These are phyloP conservation scores for Micropoecilia bifurca DNA, from an alignment of 2,797 vertebrate genomes.

Conservation along the genomic window DNA sequence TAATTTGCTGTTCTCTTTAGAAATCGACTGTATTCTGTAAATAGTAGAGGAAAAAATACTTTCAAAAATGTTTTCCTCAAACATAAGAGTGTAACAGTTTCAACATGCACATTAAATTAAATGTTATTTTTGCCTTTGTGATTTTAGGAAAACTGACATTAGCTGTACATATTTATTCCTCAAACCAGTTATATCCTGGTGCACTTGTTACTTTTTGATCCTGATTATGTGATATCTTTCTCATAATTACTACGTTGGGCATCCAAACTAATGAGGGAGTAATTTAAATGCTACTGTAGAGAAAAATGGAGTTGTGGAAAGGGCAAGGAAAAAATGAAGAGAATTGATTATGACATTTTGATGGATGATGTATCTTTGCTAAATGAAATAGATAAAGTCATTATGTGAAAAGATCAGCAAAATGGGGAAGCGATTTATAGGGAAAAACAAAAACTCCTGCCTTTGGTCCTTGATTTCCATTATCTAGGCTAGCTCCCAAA, in stretches of 20 bases:
- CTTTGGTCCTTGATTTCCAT: conserved; percentile 54
- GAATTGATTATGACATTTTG: not conserved
- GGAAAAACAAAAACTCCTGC: conserved; percentile 27
- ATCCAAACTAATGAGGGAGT: conserved; percentile 7
- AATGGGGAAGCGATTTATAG: conserved; percentile 28
- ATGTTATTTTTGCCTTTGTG: not conserved
- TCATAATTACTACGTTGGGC: not conserved
- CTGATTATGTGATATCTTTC: conserved; percentile 2
- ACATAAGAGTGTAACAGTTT: not conserved
- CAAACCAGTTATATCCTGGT: not conserved
- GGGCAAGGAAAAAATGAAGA: not conserved
- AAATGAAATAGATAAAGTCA: conserved; percentile 12
- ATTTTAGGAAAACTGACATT: not conserved
- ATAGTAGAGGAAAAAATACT: not conserved
- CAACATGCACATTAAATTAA: not conserved
- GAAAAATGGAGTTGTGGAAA: not conserved
- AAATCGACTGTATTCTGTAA: not conserved
- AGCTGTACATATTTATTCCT: not conserved
- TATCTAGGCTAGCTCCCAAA: conserved; percentile 56
- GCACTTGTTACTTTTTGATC: not conserved
- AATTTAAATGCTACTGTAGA: not conserved
- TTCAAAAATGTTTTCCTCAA: not conserved
- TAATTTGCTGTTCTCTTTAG: not conserved
- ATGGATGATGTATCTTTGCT: conserved; percentile 1
- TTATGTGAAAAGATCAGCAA: conserved; percentile 12